These are phyloP conservation scores for Salvelinus sp. DNA, from an alignment of 2,113 vertebrate genomes.

Conservation along the genomic window DNA sequence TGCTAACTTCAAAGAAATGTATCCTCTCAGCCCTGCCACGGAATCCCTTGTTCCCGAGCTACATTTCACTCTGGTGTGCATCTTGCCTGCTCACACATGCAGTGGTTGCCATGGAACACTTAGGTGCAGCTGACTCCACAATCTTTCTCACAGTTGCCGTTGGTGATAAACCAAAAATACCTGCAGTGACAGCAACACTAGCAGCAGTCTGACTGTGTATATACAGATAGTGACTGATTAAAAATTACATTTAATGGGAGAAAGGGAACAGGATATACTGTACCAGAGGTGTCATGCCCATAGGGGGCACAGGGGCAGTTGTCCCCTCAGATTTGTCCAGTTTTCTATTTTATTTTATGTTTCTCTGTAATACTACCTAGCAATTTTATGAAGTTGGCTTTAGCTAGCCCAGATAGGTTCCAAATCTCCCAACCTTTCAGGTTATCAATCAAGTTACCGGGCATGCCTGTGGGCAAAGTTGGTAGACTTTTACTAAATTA, in stretches of 20 bases:
- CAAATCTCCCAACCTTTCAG: too few species aligned
- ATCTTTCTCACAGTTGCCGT: slow-evolving; percentile 23
- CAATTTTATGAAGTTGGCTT: too few species aligned
- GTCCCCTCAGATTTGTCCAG: too few species aligned
- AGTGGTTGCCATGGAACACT: slow-evolving; percentile 40
- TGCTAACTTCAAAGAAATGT: slow-evolving; percentile 11
- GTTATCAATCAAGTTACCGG: too few species aligned
- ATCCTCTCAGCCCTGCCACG: slow-evolving; percentile 9
- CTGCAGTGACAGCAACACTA: background rate
- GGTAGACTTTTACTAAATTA: too few species aligned
- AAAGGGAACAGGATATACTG: background rate
- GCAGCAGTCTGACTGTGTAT: background rate
- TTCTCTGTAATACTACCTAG: too few species aligned
- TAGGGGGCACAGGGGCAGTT: too few species aligned
- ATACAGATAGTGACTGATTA: background rate
- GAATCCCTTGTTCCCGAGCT: slow-evolving; percentile 14
- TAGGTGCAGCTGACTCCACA: slow-evolving; percentile 25
- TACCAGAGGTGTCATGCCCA: too few species aligned
- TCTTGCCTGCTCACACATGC: slow-evolving; percentile 26
- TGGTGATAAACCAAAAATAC: slow-evolving; percentile 35
- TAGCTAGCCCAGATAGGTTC: too few species aligned
- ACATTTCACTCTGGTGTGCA: slow-evolving; percentile 24
- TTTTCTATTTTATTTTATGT: too few species aligned
- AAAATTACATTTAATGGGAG: background rate
- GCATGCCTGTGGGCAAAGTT: too few species aligned